Percentiles rank a stretch among this genome's conserved stretches.
phyloP scores from a whole-genome alignment of 2,113 vertebrate genomes.

The Datnioides undecimradiatus region DNA sequence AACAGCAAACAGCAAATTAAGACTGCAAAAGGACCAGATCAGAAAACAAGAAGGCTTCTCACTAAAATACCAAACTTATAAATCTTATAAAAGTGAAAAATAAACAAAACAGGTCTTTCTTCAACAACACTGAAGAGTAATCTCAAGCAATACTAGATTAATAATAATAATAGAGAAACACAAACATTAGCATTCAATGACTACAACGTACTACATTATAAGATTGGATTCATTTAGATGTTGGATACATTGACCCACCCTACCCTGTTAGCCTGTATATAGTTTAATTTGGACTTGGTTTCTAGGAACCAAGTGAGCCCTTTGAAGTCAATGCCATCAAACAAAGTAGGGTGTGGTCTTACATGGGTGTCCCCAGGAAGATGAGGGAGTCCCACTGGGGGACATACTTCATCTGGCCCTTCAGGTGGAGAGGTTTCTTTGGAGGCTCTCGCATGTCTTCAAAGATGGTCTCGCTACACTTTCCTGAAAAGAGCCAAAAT shows the following conservation, averaged over 20 bases:
- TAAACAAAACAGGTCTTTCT: neutral
- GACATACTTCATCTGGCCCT: conserved; percentile 86
- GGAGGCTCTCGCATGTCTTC: conserved; percentile 83
- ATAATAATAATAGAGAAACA: too few species aligned
- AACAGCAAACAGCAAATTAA: neutral
- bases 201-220: too few species aligned
- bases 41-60: neutral
- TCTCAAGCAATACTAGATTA: too few species aligned
- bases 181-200: too few species aligned
- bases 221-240: too few species aligned
- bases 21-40: neutral
- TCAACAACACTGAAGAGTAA: neutral
- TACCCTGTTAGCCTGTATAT: neutral
- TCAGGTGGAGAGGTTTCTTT: conserved; percentile 85
- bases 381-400: conserved; percentile 86
- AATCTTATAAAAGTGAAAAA: neutral
- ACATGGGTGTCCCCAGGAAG: conserved; percentile 85
- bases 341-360: conserved; percentile 44
- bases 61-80: neutral
- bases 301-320: neutral
- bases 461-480: conserved; percentile 84
- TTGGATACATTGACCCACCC: neutral
- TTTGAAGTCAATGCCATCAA: neutral
- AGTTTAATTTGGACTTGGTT: neutral
- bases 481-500: conserved; percentile 64